phyloP scores from a whole-genome alignment of 2,888 invertebrate genomes.

The Silvanus unidentatus region DNA sequence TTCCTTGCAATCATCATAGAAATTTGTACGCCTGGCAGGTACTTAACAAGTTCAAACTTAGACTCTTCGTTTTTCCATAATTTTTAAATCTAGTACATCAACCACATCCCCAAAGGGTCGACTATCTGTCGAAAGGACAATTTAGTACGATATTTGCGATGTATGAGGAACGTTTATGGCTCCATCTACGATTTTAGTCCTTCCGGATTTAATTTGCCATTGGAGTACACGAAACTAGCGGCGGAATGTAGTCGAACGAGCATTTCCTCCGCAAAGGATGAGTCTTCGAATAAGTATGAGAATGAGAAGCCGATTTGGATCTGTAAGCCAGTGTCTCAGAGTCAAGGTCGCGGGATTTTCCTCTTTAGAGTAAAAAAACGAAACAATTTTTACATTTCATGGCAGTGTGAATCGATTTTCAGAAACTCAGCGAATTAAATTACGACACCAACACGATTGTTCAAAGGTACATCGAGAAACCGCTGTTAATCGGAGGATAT shows the following conservation, averaged over 20 bases:
- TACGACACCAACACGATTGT: constrained; percentile 77
- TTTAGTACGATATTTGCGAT: constrained; percentile 68
- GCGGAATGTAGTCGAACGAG: constrained; percentile 63
- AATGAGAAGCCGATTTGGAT: constrained; percentile 65
- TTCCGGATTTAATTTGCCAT: constrained; percentile 71
- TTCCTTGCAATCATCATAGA: constrained; percentile 59
- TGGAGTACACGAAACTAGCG: constrained; percentile 78
- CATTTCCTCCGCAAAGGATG: constrained; percentile 40
- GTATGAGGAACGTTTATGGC: constrained; percentile 77
- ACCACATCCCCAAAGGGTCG: constrained; percentile 78
- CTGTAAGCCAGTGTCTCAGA: constrained; percentile 81
- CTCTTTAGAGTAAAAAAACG: constrained; percentile 61
- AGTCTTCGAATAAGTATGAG: constrained; percentile 43
- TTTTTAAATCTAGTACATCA: constrained; percentile 57
- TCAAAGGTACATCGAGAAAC: constrained; percentile 73
- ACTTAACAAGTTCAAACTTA: constrained; percentile 10
- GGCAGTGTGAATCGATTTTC: too few relatives aligned
- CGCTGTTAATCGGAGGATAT: constrained; percentile 76
- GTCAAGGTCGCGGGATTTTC: constrained; percentile 78
- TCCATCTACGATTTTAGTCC: constrained; percentile 77
- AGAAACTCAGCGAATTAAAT: constrained; percentile 70
- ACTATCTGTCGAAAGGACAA: constrained; percentile 81
- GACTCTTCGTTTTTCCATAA: not conserved
- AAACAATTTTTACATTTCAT: not conserved
- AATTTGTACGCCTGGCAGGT: constrained; percentile 68